Evolutionary conservation across 2,888 invertebrate genomes (phyloP).

Genomic region (Saturnia japonica): DNA sequence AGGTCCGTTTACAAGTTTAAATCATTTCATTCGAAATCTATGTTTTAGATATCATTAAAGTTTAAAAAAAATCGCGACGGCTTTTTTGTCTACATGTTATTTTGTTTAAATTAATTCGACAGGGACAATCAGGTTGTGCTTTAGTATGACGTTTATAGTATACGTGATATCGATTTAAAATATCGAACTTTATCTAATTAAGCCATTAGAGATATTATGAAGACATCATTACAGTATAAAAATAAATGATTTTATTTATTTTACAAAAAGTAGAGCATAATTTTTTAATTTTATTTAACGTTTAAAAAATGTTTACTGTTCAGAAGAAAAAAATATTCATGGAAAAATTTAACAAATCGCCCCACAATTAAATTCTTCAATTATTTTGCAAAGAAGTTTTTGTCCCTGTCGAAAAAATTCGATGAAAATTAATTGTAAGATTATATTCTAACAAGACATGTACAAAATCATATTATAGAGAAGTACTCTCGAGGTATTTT

Average conservation of each 20-base stretch:
- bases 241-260: no score
- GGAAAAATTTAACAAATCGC: not conserved
- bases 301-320: no score
- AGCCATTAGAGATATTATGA: not conserved
- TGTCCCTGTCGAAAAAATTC: slow-evolving; percentile 20
- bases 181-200: not conserved
- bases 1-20: slow-evolving; percentile 40
- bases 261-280: no score
- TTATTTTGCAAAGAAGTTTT: not conserved
- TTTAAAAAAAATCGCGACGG: slow-evolving; percentile 60
- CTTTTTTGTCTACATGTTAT: slow-evolving; percentile 69
- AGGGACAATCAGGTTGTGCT: not conserved
- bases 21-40: slow-evolving; percentile 37
- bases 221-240: no score
- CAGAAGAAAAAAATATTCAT: no score
- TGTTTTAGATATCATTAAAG: slow-evolving; percentile 44
- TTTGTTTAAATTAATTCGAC: slow-evolving; percentile 33
- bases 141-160: not conserved
- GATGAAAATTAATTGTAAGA: not conserved
- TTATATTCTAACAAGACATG: not conserved
- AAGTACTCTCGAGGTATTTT: not conserved
- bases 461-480: slow-evolving; percentile 13
- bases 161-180: not conserved
- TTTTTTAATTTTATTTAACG: no score
- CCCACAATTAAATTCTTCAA: not conserved